Base-by-base conservation (phyloP, 1,140 invertebrate genomes). In the Lepeophtheirus salmonis region DNA sequence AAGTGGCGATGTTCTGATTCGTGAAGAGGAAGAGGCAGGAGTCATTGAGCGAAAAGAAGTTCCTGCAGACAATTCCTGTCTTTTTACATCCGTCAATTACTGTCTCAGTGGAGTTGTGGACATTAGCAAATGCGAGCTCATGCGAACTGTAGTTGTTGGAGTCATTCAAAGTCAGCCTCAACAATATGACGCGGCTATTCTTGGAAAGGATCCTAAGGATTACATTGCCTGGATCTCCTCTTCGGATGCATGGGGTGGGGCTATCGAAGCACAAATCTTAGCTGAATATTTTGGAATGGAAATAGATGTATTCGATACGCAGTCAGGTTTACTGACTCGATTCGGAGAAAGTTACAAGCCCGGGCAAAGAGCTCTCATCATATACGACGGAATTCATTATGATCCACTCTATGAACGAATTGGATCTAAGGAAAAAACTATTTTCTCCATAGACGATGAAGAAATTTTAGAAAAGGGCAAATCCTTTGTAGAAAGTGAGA, bases 331-430 rank as follows among this genome's bases (percentile, higher is more conserved):
- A 61, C 84, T 95, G 25, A 89, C 90, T 69, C 79, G 84, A 66
- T 97, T 95, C 73, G 90, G 91, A 3, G 90, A 96, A 72, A 87
- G 92, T 73, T 80, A 84, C 67, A 79, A 83, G 66, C 95, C 89
- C 68, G 73, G 79, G 17, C 74, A 84, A 52, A 72, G 89, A 67
- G 84, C 90, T 6, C 85, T 94, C 68, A 73, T 97, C 1, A 77
- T 96, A 50, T 97, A 95, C 70, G 89, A 96, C 74, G 91, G 91
- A 20, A 88, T 94, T 62, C 90, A 95, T 73, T 96, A 95, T 70
- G 91, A 97, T 73, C 86, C 89, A 0, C 71, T 96, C 1, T 84
- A 88, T 67, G 74, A 90, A 68, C 41, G 23, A 16, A 24, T 54
- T 2, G 52, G 52, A 2, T n/a, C 13, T 20, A 20, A 24, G 3